Evolutionary conservation across 2,113 vertebrate species (phyloP), one percentile per base, ranked within the genome.

Genomic region (Tupaia chinensis): DNA sequence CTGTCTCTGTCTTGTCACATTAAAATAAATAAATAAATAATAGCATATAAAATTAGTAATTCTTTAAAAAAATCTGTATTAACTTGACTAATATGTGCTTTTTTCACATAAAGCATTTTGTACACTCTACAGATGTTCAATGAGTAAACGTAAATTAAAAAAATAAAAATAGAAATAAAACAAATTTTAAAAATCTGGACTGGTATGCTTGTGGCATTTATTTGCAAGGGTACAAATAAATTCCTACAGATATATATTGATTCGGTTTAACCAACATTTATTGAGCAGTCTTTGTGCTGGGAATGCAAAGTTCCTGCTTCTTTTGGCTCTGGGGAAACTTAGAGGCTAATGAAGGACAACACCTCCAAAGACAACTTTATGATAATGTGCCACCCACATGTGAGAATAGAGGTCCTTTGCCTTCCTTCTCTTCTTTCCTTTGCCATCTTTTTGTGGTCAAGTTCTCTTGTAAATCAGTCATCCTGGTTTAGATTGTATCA

Each of bases 281-380:
- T 60, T 68, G 29, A 73, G 27, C 34, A 80, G 58, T n/a, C 25
- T 91, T 96, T 15, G 44, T 77, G 29, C 11, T 80, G 15, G 15
- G 16, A 94, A 92, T 90, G 77, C 83, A 93, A 85, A 81, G 17
- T 91, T 88, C 81, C 27, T 85, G 16, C 25, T 68, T 82, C 14
- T 58, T 83, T 15, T 65, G n/a, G 58, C 22, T 53, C 11, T 80
- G 11, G 23, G 12, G 22, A 81, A 74, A 65, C 13, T 54, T 72
- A 91, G 58, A 93, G 34, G 69, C 3, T 95, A 68, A 61, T 53
- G 7, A 22, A 92, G 44, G 17, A 54, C 44, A 94, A 61, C 2
- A 66, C 15, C 12, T 93, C 60, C 61, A 82, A 85, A 63, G 81
- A 53, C 73, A 93, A 92, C 1, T 19, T 94, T 20, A 83, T 32